A percentile compares a stretch with the other conserved stretches of the same genome.
Conservation (phyloP, 2,113 vertebrate species). For the Phalacrocorax aristotelis region DNA sequence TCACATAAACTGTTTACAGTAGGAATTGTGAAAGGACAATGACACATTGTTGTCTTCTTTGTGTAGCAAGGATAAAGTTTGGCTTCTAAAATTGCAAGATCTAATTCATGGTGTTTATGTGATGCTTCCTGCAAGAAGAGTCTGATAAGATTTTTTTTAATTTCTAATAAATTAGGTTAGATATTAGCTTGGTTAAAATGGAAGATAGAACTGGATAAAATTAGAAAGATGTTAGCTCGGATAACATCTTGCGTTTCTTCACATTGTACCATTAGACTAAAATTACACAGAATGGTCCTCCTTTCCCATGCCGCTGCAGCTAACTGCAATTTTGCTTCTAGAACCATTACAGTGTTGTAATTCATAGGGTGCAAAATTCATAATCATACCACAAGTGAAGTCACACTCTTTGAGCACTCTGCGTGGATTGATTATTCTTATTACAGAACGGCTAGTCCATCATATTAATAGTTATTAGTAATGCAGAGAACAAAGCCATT, state of each 20-base stretch:
- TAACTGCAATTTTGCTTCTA: background rate
- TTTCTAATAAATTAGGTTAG: constrained; percentile 12
- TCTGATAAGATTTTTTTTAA: background rate
- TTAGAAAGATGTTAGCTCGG: constrained; percentile 4
- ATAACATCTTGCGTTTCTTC: constrained; percentile 18
- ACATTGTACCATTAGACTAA: background rate
- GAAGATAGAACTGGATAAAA: constrained; percentile 7
- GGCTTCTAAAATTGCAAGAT: constrained; percentile 14
- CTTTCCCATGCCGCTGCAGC: background rate
- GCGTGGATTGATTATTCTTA: background rate
- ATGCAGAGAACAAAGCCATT: background rate
- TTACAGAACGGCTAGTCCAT: background rate
- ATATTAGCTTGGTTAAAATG: constrained; percentile 29
- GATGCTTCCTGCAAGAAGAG: constrained; percentile 6
- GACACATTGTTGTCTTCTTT: constrained; percentile 29
- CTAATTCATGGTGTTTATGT: background rate
- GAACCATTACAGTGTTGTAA: background rate
- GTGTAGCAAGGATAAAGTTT: background rate
- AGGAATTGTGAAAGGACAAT: constrained; percentile 49
- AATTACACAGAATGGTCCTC: background rate
- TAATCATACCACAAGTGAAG: background rate
- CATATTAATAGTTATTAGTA: constrained; percentile 30
- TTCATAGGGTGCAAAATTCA: background rate
- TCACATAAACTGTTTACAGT: constrained; percentile 67
- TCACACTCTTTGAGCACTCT: background rate